A percentile compares a stretch with the other conserved stretches of the same genome.
Evolutionary conservation across 2,888 invertebrate genomes (phyloP).

Genomic region (Pseudoips prasinana): DNA sequence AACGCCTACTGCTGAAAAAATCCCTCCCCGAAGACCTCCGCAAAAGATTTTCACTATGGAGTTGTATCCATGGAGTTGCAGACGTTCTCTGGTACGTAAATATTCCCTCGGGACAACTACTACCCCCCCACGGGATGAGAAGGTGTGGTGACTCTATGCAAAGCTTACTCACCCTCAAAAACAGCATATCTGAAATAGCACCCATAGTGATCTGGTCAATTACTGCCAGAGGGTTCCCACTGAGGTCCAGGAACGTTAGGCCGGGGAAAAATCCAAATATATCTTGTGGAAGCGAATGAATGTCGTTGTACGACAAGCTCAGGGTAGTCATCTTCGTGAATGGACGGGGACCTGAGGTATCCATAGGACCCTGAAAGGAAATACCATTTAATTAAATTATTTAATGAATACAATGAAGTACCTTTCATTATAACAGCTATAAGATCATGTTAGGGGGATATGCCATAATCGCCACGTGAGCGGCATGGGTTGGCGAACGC

Average conservation of each 20-base stretch:
- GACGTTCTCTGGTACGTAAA: no score
- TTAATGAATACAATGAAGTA: not conserved
- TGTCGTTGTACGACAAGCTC: slow-evolving; percentile 84
- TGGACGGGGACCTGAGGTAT: slow-evolving; percentile 62
- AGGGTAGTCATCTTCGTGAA: slow-evolving; percentile 77
- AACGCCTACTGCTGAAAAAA: no score
- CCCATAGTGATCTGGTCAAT: slow-evolving; percentile 83
- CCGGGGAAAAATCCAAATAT: slow-evolving; percentile 85
- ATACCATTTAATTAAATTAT: no score
- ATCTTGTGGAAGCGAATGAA: slow-evolving; percentile 84
- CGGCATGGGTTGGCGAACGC: no score
- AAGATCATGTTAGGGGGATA: no score
- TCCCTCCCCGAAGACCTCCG: no score
- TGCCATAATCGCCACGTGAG: no score
- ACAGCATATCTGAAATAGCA: slow-evolving; percentile 82
- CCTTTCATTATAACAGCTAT: no score
- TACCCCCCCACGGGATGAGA: no score
- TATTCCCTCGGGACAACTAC: no score
- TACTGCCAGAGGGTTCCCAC: slow-evolving; percentile 85
- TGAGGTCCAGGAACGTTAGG: slow-evolving; percentile 84
- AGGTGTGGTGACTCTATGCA: not conserved
- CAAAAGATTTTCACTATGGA: no score
- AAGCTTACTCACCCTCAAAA: slow-evolving; percentile 77
- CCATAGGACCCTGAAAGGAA: slow-evolving; percentile 74
- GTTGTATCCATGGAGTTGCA: no score